phyloP scores from a whole-genome alignment of 2,797 vertebrate species.

The Gallirallus australis region DNA sequence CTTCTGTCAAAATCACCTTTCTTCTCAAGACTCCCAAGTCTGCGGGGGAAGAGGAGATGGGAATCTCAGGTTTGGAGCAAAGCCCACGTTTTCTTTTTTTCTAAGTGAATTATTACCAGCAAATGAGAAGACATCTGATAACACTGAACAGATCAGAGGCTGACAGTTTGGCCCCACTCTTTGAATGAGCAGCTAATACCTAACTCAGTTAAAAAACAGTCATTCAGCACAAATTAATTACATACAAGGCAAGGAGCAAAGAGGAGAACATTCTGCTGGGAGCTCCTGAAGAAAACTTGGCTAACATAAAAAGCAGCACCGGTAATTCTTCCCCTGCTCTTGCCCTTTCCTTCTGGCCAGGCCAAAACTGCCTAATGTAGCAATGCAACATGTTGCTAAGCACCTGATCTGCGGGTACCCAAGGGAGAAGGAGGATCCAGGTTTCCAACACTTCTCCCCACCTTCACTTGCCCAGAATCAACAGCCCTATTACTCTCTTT shows the following conservation, averaged over 20 bases:
- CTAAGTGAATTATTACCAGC: not conserved
- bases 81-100: not conserved
- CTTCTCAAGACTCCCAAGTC: not conserved
- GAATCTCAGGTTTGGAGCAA: not conserved
- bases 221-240: constrained; percentile 32
- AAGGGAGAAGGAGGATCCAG: not conserved
- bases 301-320: not conserved
- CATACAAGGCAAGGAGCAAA: not conserved
- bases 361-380: not conserved
- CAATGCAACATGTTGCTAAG: not conserved
- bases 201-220: constrained; percentile 8
- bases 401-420: not conserved
- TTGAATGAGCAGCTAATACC: not conserved
- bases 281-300: not conserved
- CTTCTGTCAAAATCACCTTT: not conserved
- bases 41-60: not conserved
- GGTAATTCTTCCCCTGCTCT: not conserved
- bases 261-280: not conserved
- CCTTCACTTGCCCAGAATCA: accelerated
- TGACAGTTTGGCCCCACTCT: not conserved
- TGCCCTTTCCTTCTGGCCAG: not conserved
- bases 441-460: not conserved
- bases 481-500: not conserved
- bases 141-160: not conserved
- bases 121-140: not conserved